A percentile compares a stretch with the other conserved stretches of the same genome.
Evolutionary conservation across 2,113 vertebrate species (phyloP).

Genomic region (Castor canadensis): DNA sequence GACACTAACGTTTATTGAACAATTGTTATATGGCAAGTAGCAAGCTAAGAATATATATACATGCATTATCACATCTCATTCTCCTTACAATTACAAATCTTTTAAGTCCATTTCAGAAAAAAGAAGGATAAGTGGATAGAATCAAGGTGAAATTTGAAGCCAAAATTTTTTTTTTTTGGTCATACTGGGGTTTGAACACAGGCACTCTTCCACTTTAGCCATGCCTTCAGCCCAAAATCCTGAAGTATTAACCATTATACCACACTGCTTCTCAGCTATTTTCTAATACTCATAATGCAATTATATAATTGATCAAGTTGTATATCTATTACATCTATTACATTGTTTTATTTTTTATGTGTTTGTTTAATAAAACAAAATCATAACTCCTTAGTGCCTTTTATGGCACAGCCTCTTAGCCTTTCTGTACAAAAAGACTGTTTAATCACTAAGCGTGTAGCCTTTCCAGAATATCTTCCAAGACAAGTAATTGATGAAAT

Average conservation of each 20-base stretch:
- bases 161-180: no score
- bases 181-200: no score
- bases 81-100: not conserved
- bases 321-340: not conserved
- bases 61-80: not conserved
- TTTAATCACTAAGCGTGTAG: slow-evolving; percentile 35
- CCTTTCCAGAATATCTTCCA: slow-evolving; percentile 44
- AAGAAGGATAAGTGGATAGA: not conserved
- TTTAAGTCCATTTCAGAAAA: not conserved
- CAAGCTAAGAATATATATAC: not conserved
- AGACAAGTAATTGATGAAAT: slow-evolving; percentile 58
- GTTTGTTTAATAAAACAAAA: not conserved
- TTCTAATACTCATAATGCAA: not conserved
- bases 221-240: no score
- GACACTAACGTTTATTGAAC: not conserved
- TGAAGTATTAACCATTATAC: not conserved
- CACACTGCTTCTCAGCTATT: not conserved
- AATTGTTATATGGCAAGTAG: not conserved
- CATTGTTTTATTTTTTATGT: not conserved
- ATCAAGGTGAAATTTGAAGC: not conserved
- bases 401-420: not conserved
- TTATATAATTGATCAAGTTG: not conserved
- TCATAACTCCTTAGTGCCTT: not conserved
- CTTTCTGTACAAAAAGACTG: not conserved
- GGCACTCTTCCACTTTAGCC: no score